These are phyloP conservation scores for Protodeltote pygarga DNA, from an alignment of 2,888 invertebrate genomes.

Conservation along the genomic window DNA sequence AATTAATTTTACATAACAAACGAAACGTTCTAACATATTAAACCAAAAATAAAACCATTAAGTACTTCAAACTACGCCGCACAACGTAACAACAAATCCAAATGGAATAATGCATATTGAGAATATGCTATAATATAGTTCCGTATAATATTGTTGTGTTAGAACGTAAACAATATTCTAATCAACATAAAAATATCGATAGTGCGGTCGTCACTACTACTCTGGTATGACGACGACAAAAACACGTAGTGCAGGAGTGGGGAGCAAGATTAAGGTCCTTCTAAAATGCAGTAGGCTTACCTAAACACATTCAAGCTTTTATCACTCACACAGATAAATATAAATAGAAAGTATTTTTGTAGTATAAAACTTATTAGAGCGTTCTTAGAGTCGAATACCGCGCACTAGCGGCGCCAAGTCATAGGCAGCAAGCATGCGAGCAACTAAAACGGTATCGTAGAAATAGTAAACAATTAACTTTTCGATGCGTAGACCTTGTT, in stretches of 20 bases:
- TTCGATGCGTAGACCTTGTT: conserved; percentile 72
- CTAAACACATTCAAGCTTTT: conserved; percentile 72
- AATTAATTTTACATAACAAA: conserved; percentile 28
- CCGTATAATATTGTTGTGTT: conserved; percentile 37
- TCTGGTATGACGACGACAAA: conserved; percentile 78
- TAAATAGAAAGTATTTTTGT: conserved; percentile 40
- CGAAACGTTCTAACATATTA: conserved; percentile 9
- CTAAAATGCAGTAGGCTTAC: conserved; percentile 80
- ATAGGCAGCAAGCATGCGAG: conserved; percentile 69
- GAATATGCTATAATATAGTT: conserved; percentile 25
- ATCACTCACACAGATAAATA: conserved; percentile 67
- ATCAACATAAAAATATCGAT: conserved; percentile 57
- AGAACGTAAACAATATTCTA: conserved; percentile 50
- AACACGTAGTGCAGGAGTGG: conserved; percentile 68
- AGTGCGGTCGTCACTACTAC: conserved; percentile 62
- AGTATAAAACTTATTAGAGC: conserved; percentile 60
- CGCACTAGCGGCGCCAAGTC: conserved; percentile 47
- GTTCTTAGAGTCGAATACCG: conserved; percentile 58
- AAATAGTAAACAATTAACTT: conserved; percentile 81
- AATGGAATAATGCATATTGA: conserved; percentile 27
- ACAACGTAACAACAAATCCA: conserved; percentile 13
- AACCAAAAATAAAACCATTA: conserved; percentile 18
- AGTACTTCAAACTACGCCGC: conserved; percentile 9
- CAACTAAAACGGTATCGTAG: conserved; percentile 76
- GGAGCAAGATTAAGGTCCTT: conserved; percentile 77